A percentile compares a stretch with the other conserved stretches of the same genome.
Conservation (phyloP, 92 coral and sea anemone genomes). For the Meandrina meandrites region DNA sequence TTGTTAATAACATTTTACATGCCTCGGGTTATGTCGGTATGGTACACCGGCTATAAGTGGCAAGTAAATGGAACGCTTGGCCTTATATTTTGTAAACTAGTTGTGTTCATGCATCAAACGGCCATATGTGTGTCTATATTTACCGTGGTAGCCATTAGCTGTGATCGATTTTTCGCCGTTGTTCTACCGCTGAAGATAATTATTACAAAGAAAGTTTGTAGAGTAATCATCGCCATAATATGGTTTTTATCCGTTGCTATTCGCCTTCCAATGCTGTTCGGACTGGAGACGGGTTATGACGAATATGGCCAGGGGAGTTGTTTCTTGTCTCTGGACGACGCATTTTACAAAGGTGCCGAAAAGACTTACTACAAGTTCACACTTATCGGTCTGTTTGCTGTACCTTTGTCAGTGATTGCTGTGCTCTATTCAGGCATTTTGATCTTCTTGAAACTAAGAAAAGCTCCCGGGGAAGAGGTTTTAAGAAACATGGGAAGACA, state of each 20-base stretch:
- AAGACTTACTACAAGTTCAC: slow-evolving; percentile 61
- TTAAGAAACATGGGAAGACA: slow-evolving; percentile 22
- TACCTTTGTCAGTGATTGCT: slow-evolving; percentile 60
- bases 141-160: slow-evolving; percentile 73
- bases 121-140: slow-evolving; percentile 72
- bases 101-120: slow-evolving; percentile 61
- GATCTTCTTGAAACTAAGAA: slow-evolving; percentile 52
- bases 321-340: slow-evolving; percentile 56
- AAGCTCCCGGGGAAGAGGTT: slow-evolving; percentile 34
- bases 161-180: slow-evolving; percentile 75
- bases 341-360: slow-evolving; percentile 64
- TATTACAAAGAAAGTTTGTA: slow-evolving; percentile 49
- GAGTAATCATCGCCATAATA: slow-evolving; percentile 35
- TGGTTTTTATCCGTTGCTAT: slow-evolving; percentile 60
- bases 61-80: slow-evolving; percentile 61
- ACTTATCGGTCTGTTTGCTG: slow-evolving; percentile 63
- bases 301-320: slow-evolving; percentile 51
- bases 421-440: slow-evolving; percentile 72
- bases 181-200: slow-evolving; percentile 65
- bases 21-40: slow-evolving; percentile 65
- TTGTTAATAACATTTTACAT: slow-evolving; percentile 70
- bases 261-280: slow-evolving; percentile 71
- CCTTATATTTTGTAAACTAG: slow-evolving; percentile 62
- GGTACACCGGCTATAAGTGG: slow-evolving; percentile 70
- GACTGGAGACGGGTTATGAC: slow-evolving; percentile 19